Base-by-base conservation (phyloP, 2,888 invertebrate genomes). In the Osmoderma eremita region DNA sequence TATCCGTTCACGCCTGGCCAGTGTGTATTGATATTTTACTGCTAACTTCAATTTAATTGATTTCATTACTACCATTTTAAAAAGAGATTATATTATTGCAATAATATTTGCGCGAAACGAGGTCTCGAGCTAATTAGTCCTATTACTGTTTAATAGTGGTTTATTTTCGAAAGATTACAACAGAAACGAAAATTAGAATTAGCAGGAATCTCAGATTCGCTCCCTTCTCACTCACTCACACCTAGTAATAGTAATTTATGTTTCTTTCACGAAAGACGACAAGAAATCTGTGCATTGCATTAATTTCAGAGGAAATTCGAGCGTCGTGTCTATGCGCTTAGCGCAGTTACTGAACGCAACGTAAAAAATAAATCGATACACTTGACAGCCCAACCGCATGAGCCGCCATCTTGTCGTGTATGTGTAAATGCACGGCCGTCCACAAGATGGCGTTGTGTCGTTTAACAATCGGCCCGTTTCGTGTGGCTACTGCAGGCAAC, bases 1-100 rank as follows among this genome's bases (percentile, higher is more conserved):
- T 54, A 45, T 56, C 54, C 36, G 48, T 56, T 36, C 51, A 54
- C 20, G 36, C 30, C 65, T 65, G 65, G 65, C 65, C 56, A 65
- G 54, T 41, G 20, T 53, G 30, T 36, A 48, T 53, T 24, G 58
- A 58, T 58, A 50, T 56, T 58, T 45, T 22, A 17, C 49, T 49
- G n/a, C n/a, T n/a, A n/a, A 20, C 2, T 24, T 13, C 1, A 30
- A 45, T 54, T 63, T 41, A 24, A 4, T 24, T 24, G 24, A 5
- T 51, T 41, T 39, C 18, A n/a, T 10, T 17, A 10, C 3, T 20
- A 10, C 15, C 18, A 38, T 5, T 63, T 24, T 50, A 38, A 39
- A 45, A 10, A 3, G n/a, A 20, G 1, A 22, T 13, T 22, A 50
- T 22, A 22, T n/a, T 58, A 39, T 10, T 42, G 41, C 53, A 24